Percentiles rank a stretch among this genome's conserved stretches.
Conservation (phyloP, 2,113 vertebrate genomes). For the Crypturellus undulatus region DNA sequence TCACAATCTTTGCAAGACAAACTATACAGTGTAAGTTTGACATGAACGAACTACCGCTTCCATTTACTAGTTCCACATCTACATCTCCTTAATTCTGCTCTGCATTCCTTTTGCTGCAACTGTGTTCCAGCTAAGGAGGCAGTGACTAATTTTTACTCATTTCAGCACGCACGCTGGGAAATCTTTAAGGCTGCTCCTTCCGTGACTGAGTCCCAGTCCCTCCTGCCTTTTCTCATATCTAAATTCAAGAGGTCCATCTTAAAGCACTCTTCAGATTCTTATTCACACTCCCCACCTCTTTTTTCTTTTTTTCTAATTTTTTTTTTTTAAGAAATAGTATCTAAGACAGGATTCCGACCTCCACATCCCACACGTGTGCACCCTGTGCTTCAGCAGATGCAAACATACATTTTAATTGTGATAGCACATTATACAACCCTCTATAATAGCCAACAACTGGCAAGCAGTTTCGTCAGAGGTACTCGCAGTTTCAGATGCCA, state of each 20-base stretch:
- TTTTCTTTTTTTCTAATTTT: too few species aligned
- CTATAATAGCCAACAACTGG: neutral
- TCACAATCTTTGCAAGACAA: neutral
- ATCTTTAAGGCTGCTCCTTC: neutral
- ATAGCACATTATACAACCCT: neutral
- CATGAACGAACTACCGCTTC: neutral
- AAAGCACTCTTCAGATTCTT: neutral
- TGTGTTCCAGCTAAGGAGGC: neutral
- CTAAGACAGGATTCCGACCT: neutral
- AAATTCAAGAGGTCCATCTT: neutral
- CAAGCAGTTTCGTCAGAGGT: neutral
- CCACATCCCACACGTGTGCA: fast-evolving
- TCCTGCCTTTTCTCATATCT: neutral
- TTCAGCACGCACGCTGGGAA: neutral
- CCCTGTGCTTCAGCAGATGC: neutral
- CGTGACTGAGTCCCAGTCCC: neutral
- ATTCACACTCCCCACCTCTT: neutral
- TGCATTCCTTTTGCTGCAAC: neutral
- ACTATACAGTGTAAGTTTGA: neutral
- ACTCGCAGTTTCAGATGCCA: neutral
- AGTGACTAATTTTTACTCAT: neutral
- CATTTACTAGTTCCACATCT: neutral
- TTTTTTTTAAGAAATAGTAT: neutral
- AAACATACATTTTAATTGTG: neutral
- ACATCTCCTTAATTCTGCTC: neutral